A percentile compares a stretch with the other conserved stretches of the same genome.
Evolutionary conservation across 2,888 invertebrate species (phyloP).

Genomic region (Pheosia tremula): DNA sequence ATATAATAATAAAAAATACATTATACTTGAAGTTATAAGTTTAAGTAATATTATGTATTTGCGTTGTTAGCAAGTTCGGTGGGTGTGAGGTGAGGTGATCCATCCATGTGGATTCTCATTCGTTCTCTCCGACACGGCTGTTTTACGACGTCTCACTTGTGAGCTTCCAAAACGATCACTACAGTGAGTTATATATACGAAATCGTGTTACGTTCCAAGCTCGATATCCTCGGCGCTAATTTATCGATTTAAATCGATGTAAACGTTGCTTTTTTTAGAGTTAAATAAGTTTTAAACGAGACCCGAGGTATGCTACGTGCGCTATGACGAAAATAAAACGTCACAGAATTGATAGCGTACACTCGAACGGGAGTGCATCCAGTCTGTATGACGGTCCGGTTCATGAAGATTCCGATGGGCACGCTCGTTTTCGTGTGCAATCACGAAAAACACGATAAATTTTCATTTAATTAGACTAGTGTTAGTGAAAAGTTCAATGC

Average conservation of each 20-base stretch:
- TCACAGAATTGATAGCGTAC: neutral
- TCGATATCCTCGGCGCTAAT: neutral
- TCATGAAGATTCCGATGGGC: neutral
- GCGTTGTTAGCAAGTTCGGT: no score
- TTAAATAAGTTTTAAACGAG: neutral
- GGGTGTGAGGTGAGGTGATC: no score
- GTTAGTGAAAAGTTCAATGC: slow-evolving; percentile 28
- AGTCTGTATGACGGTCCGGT: slow-evolving; percentile 6
- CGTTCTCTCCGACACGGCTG: no score
- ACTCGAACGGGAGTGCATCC: slow-evolving; percentile 13
- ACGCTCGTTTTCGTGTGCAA: neutral
- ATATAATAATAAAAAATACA: no score
- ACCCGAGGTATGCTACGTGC: neutral
- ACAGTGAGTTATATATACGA: no score
- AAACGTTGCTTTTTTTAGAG: neutral
- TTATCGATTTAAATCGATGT: neutral
- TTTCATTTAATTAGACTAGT: slow-evolving; percentile 19
- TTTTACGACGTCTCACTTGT: no score
- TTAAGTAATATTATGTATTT: no score
- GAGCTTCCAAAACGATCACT: no score
- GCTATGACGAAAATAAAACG: neutral
- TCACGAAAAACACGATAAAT: slow-evolving; percentile 6
- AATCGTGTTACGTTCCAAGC: no score
- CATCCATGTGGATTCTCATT: no score
- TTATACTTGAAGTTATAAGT: no score